Conservation (phyloP, 2,888 invertebrate genomes). For the Chrysolina americana region DNA sequence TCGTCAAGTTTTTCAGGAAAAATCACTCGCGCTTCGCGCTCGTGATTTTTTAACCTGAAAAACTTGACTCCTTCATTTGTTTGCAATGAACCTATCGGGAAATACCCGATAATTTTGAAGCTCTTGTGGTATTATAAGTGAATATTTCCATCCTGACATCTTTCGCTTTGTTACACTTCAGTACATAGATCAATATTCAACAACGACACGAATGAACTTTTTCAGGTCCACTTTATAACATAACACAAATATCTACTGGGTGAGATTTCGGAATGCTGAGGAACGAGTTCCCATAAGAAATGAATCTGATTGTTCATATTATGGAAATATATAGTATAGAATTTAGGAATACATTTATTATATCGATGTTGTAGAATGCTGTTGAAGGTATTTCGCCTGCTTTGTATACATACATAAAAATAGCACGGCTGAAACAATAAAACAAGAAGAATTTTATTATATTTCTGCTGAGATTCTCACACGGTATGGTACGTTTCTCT, state of each 20-base stretch:
- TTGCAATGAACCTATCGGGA: too few relatives aligned
- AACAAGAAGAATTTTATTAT: conserved; percentile 26
- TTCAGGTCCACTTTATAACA: background rate
- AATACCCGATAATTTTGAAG: too few relatives aligned
- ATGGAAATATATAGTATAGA: conserved; percentile 56
- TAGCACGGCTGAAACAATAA: conserved; percentile 29
- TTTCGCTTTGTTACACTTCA: too few relatives aligned
- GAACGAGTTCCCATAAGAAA: conserved; percentile 59
- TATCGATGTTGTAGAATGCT: conserved; percentile 40
- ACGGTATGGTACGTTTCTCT: background rate
- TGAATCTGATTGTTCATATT: conserved; percentile 61
- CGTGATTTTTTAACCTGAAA: too few relatives aligned
- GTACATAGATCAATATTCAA: too few relatives aligned
- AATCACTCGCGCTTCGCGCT: too few relatives aligned
- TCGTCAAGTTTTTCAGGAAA: too few relatives aligned
- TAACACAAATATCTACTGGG: conserved; percentile 33
- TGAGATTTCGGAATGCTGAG: conserved; percentile 58
- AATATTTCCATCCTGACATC: too few relatives aligned
- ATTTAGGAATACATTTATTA: conserved; percentile 43
- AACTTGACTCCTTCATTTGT: too few relatives aligned
- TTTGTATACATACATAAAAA: conserved; percentile 40
- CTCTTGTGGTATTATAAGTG: too few relatives aligned
- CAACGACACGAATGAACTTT: background rate
- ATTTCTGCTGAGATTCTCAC: conserved; percentile 11
- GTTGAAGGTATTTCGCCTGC: conserved; percentile 30